These are phyloP conservation scores for Psittacula derbiana DNA, from an alignment of 2,797 vertebrate species.

Conservation along the genomic window DNA sequence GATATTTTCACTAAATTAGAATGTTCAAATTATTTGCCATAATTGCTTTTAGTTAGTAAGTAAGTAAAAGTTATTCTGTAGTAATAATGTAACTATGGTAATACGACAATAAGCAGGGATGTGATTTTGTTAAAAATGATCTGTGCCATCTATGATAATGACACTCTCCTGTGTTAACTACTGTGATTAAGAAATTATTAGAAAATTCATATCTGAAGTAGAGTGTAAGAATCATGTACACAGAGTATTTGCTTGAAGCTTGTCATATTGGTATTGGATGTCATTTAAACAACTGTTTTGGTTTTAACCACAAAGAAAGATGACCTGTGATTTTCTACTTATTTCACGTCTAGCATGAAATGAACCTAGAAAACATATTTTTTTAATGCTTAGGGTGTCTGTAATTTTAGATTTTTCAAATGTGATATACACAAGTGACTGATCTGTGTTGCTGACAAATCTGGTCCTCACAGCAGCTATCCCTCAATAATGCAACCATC, in stretches of 20 bases:
- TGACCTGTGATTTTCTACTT: background rate
- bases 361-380: background rate
- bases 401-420: background rate
- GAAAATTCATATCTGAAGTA: background rate
- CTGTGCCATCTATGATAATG: background rate
- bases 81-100: background rate
- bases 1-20: background rate
- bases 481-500: background rate
- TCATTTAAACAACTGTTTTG: background rate
- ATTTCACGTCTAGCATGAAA: background rate
- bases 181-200: background rate
- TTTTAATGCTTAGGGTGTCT: background rate
- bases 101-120: background rate
- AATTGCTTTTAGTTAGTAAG: background rate
- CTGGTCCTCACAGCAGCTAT: background rate
- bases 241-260: background rate
- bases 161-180: background rate
- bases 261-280: background rate
- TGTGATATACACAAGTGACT: background rate
- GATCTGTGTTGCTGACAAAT: background rate
- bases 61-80: conserved; percentile 15
- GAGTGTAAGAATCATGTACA: background rate
- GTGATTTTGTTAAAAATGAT: background rate
- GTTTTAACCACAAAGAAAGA: background rate
- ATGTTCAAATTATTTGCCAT: background rate